A percentile compares a stretch with the other conserved stretches of the same genome.
phyloP scores from a whole-genome alignment of 2,888 invertebrate genomes.

The Patella depressa region DNA sequence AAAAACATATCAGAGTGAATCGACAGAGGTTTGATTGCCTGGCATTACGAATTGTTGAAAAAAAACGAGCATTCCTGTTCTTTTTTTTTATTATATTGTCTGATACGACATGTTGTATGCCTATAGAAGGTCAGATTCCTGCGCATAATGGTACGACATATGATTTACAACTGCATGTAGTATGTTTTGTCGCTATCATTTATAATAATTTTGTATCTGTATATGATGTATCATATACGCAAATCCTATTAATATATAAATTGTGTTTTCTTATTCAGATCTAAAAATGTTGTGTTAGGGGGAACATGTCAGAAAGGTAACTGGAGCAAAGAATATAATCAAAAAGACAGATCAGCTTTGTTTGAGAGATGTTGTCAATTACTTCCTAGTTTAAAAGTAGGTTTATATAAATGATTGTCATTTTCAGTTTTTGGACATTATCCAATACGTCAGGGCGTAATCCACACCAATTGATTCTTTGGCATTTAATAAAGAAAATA shows the following conservation, averaged over 20 bases:
- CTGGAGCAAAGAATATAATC: conserved; percentile 32
- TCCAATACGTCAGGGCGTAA: too few species aligned
- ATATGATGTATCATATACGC: background rate
- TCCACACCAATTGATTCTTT: too few species aligned
- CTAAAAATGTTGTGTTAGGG: conserved; percentile 34
- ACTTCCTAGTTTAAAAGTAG: conserved; percentile 37
- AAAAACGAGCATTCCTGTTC: too few species aligned
- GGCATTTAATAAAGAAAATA: too few species aligned
- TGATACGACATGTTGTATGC: too few species aligned
- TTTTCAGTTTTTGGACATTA: too few species aligned
- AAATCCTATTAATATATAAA: background rate
- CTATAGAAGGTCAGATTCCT: too few species aligned
- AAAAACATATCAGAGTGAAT: too few species aligned
- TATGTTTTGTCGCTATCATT: background rate
- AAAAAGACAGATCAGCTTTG: conserved; percentile 29
- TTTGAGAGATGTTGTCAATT: conserved; percentile 27
- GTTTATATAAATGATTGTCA: background rate
- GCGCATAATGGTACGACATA: too few species aligned
- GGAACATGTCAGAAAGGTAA: conserved; percentile 33
- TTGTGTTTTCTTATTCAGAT: conserved; percentile 17
- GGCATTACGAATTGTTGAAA: too few species aligned
- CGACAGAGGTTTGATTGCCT: too few species aligned
- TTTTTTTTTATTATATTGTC: too few species aligned
- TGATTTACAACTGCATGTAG: background rate
- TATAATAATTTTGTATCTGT: background rate